phyloP scores from a whole-genome alignment of 64 coral and sea anemone genomes.

The Actinia equina region DNA sequence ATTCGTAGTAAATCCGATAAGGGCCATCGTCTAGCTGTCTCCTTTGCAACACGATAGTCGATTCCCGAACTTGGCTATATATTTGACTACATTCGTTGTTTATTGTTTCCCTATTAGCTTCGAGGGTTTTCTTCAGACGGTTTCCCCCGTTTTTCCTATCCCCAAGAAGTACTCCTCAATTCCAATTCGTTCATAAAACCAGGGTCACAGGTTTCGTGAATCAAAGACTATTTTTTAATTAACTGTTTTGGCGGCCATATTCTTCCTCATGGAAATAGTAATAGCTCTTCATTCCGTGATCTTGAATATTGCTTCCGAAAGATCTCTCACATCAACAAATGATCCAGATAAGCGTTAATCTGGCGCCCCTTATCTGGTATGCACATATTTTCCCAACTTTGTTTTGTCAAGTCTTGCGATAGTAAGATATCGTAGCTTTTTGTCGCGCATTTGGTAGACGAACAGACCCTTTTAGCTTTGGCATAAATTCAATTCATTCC shows the following conservation, averaged over 20 bases:
- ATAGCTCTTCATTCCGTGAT: neutral
- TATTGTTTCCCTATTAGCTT: neutral
- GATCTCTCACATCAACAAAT: neutral
- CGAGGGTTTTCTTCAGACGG: neutral
- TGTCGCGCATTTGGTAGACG: neutral
- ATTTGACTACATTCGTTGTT: neutral
- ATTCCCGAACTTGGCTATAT: too few relatives aligned
- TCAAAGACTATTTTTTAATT: too few relatives aligned
- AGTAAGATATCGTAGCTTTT: neutral
- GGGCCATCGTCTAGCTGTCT: too few relatives aligned
- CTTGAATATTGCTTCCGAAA: neutral
- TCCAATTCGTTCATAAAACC: too few relatives aligned
- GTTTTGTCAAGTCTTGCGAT: neutral
- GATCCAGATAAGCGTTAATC: neutral
- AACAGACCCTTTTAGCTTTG: too few relatives aligned
- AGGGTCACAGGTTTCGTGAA: too few relatives aligned
- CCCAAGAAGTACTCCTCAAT: too few relatives aligned
- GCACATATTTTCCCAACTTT: neutral
- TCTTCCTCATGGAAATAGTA: neutral
- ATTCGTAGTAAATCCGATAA: too few relatives aligned
- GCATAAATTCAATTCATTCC: too few relatives aligned
- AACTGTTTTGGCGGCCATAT: neutral
- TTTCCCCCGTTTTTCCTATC: too few relatives aligned
- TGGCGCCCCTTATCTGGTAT: neutral
- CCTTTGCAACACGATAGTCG: too few relatives aligned